Percentiles rank a stretch among this genome's conserved stretches.
These are phyloP conservation scores for Anguilla anguilla DNA, from an alignment of 2,797 vertebrate species.

Conservation along the genomic window DNA sequence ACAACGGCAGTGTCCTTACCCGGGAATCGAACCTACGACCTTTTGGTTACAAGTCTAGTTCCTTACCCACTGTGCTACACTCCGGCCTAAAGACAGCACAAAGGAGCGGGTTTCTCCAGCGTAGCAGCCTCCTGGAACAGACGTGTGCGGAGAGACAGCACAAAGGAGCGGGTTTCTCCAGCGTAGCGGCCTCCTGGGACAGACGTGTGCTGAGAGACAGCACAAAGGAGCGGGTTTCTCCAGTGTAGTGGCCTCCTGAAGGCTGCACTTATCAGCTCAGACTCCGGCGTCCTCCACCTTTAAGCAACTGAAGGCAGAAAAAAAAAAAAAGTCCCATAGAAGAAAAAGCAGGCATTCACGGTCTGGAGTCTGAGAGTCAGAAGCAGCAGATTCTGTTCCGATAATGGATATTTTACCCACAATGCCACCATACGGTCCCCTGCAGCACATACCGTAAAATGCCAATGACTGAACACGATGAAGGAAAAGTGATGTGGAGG, in stretches of 20 bases:
- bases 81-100: too few relatives aligned
- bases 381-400: neutral
- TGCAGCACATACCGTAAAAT: neutral
- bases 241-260: neutral
- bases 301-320: neutral
- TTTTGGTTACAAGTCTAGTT: too few relatives aligned
- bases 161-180: neutral
- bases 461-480: neutral
- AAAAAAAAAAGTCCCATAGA: neutral
- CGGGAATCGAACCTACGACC: too few relatives aligned
- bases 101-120: too few relatives aligned
- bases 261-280: neutral
- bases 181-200: neutral
- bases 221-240: neutral
- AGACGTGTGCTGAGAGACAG: neutral
- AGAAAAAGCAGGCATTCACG: too few relatives aligned
- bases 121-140: too few relatives aligned
- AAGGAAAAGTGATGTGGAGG: neutral
- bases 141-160: neutral
- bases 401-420: neutral
- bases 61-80: too few relatives aligned
- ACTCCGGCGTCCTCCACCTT: neutral
- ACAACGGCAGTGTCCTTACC: too few relatives aligned
- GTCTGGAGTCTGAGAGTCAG: neutral
- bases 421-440: neutral